These are phyloP conservation scores for Furnarius figulus DNA, from an alignment of 2,113 vertebrate species.

Conservation along the genomic window DNA sequence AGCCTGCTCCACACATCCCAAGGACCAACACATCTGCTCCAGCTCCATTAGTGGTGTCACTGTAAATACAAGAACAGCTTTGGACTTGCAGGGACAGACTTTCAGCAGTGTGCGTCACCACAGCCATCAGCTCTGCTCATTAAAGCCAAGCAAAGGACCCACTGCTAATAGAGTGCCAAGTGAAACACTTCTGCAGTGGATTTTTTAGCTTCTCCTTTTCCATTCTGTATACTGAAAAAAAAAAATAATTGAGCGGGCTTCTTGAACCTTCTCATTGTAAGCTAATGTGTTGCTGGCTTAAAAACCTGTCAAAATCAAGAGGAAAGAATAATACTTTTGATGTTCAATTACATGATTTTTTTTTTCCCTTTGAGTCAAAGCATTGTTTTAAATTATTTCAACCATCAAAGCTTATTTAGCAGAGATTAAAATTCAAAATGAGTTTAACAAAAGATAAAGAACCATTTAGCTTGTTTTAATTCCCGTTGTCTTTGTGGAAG, in stretches of 20 bases:
- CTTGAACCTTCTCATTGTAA: constrained; percentile 17
- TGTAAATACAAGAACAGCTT: neutral
- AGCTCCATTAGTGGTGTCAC: neutral
- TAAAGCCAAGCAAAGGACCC: neutral
- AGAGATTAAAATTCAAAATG: neutral
- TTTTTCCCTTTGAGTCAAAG: neutral
- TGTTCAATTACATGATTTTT: neutral
- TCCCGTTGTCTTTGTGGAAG: neutral
- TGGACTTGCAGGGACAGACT: neutral
- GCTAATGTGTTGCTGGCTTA: neutral
- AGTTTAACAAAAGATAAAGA: neutral
- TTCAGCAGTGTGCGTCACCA: neutral
- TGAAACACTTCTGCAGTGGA: neutral
- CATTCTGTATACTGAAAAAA: neutral
- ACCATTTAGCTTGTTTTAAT: neutral
- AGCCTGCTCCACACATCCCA: neutral
- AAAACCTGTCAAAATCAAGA: constrained; percentile 25
- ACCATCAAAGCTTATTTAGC: neutral
- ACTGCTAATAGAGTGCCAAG: neutral
- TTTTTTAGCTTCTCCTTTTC: neutral
- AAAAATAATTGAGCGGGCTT: neutral
- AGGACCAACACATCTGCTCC: neutral
- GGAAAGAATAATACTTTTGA: neutral
- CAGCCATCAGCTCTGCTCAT: neutral
- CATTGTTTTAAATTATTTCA: neutral